phyloP scores from a whole-genome alignment of 2,113 vertebrate species.

The Rhinolophus sinicus region DNA sequence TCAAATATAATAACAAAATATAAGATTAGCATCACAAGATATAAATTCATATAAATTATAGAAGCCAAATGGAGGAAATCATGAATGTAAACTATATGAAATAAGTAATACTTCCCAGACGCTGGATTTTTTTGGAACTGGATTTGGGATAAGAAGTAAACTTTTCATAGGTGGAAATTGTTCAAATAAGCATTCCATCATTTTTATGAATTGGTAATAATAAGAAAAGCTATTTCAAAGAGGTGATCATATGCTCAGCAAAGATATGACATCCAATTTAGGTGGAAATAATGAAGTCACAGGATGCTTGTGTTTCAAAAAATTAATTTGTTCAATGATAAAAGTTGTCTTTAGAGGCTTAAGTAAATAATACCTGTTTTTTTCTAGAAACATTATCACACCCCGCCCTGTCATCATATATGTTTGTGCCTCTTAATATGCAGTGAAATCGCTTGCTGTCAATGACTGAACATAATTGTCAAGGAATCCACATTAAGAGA shows the following conservation, averaged over 20 bases:
- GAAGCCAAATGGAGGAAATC: neutral
- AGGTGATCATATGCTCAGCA: neutral
- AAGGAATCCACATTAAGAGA: neutral
- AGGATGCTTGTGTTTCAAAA: neutral
- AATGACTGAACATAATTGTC: neutral
- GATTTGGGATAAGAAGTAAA: neutral
- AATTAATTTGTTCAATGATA: neutral
- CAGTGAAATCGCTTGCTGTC: neutral
- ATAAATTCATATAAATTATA: neutral
- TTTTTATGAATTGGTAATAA: neutral
- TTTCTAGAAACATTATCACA: neutral
- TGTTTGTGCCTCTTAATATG: neutral
- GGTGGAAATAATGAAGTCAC: neutral
- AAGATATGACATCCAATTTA: neutral
- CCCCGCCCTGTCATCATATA: neutral
- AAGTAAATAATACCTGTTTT: neutral
- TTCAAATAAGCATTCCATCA: neutral
- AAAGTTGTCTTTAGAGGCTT: neutral
- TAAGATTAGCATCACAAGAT: neutral
- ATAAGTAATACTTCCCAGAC: neutral
- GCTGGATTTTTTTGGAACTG: neutral
- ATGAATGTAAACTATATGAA: neutral
- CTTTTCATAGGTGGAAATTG: neutral
- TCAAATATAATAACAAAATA: neutral
- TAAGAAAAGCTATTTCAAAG: neutral